These are phyloP conservation scores for Ptiloglossa arizonensis DNA, from an alignment of 1,140 invertebrate species.

Conservation along the genomic window DNA sequence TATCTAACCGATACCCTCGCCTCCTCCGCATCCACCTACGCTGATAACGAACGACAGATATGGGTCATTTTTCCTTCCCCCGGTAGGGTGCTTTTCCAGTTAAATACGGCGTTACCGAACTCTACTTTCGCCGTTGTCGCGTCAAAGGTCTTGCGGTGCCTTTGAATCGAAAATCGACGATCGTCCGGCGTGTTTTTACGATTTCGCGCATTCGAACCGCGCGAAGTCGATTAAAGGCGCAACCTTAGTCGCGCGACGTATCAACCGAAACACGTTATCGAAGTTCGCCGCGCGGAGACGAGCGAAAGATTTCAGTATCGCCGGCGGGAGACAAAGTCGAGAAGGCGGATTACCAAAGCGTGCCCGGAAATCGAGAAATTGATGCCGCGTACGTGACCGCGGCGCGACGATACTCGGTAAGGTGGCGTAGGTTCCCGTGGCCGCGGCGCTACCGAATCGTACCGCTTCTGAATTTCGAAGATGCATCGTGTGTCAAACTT, in stretches of 20 bases:
- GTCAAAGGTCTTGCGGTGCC: background rate
- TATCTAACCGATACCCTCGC: constrained; percentile 31
- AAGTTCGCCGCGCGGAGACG: too few species aligned
- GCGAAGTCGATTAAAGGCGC: too few species aligned
- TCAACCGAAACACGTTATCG: too few species aligned
- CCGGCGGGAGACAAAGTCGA: background rate
- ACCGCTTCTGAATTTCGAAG: constrained; percentile 16
- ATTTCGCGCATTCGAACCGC: too few species aligned
- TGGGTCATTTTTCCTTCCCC: constrained; percentile 5
- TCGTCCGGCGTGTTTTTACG: too few species aligned
- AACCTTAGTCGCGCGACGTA: too few species aligned
- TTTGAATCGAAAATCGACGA: background rate
- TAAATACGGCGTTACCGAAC: background rate
- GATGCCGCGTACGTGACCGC: constrained; percentile 42
- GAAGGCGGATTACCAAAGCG: constrained; percentile 49
- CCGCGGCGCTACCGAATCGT: background rate
- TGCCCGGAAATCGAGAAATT: constrained; percentile 54
- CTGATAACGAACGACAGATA: constrained; percentile 46
- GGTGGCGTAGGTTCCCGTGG: constrained; percentile 2
- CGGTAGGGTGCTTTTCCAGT: background rate
- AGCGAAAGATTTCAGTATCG: constrained; percentile 5
- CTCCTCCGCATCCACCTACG: background rate
- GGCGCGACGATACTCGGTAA: constrained; percentile 20
- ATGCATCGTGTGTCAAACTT: constrained; percentile 42
- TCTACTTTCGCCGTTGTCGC: background rate